These are phyloP conservation scores for Syrista parreyssii DNA, from an alignment of 2,888 invertebrate genomes.

Conservation along the genomic window DNA sequence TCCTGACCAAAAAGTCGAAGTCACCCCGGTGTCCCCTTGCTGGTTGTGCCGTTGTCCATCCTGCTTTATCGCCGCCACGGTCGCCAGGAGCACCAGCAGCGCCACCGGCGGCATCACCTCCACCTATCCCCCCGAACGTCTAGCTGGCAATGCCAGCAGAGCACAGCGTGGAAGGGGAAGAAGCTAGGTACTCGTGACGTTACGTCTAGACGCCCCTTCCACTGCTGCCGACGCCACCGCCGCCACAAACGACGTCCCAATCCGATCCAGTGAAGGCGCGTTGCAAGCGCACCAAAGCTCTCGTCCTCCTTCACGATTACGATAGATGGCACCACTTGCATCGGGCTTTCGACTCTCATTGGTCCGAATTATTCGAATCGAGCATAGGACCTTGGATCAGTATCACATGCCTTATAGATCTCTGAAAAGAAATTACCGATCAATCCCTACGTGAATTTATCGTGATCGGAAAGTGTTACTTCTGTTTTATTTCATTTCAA, in stretches of 20 bases:
- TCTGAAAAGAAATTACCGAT: no score
- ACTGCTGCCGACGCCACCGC: conserved; percentile 53
- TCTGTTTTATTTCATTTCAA: no score
- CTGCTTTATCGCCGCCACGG: conserved; percentile 11
- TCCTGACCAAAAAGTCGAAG: conserved; percentile 60
- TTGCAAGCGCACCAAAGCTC: background rate
- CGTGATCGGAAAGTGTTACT: no score
- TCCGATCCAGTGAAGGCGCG: conserved; percentile 29
- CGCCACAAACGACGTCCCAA: conserved; percentile 40
- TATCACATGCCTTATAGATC: no score
- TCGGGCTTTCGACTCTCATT: no score
- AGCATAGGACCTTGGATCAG: no score
- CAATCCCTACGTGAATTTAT: no score
- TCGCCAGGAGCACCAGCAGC: conserved; percentile 11
- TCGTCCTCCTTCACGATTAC: conserved; percentile 13
- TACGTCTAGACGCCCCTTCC: conserved; percentile 65
- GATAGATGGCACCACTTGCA: conserved; percentile 33
- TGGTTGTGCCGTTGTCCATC: conserved; percentile 6
- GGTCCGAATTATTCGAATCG: no score
- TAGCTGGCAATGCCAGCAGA: conserved; percentile 19
- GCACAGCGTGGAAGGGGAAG: conserved; percentile 29
- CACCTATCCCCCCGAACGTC: conserved; percentile 12
- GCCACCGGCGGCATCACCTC: conserved; percentile 4
- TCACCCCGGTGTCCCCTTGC: conserved; percentile 43
- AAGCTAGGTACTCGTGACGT: conserved; percentile 62